These are phyloP conservation scores for Gila orcuttii DNA, from an alignment of 2,113 vertebrate species.

Conservation along the genomic window DNA sequence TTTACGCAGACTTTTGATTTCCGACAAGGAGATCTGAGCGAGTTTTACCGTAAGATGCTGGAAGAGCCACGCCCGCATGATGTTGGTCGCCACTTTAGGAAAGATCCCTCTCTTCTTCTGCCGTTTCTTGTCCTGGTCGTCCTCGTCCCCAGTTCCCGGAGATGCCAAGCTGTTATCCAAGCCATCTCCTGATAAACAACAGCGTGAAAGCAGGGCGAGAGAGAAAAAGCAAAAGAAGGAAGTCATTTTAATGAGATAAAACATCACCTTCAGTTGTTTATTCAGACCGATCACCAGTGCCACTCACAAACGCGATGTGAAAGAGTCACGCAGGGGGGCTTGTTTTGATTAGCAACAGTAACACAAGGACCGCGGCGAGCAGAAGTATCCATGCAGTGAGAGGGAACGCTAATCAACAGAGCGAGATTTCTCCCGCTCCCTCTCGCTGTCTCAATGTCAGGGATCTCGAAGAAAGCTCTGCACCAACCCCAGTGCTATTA, in stretches of 20 bases:
- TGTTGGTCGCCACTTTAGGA: constrained; percentile 81
- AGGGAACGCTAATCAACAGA: constrained; percentile 36
- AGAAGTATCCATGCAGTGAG: constrained; percentile 21
- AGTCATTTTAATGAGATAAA: constrained; percentile 27
- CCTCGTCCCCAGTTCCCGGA: constrained; percentile 89
- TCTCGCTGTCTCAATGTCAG: constrained; percentile 26
- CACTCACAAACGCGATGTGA: constrained; percentile 35
- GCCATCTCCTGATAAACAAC: constrained; percentile 81
- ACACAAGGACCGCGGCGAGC: constrained; percentile 22
- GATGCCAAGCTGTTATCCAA: constrained; percentile 95
- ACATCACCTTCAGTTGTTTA: constrained; percentile 47
- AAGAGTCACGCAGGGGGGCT: constrained; percentile 51
- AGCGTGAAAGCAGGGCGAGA: constrained; percentile 6
- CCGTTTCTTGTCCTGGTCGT: constrained; percentile 76
- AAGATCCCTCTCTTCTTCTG: constrained; percentile 79
- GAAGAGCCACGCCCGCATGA: constrained; percentile 98
- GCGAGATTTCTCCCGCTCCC: constrained; percentile 33
- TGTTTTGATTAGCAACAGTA: constrained; percentile 30
- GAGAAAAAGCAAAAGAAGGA: constrained; percentile 33
- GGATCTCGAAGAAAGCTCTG: constrained; percentile 37
- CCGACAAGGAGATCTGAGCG: neutral
- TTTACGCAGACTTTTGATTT: neutral
- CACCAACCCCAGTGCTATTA: constrained; percentile 64
- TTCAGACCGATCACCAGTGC: constrained; percentile 26
- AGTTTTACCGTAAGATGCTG: constrained; percentile 94